Base-by-base conservation (phyloP, 1,140 invertebrate genomes). In the Macrotrachela quadricornifera region DNA sequence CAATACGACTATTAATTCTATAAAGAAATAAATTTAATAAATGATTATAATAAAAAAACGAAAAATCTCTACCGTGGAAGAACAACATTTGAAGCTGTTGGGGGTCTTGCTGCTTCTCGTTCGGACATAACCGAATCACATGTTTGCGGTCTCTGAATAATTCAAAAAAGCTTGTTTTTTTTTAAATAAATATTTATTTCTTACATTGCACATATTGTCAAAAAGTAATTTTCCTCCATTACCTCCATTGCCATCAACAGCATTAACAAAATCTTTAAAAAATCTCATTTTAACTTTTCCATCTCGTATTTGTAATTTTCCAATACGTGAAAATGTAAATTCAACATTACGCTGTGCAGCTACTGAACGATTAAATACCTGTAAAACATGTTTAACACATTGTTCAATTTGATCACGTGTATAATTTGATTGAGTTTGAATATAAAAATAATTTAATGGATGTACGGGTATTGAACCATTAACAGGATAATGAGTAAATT, bases 51-150 rank as follows among this genome's bases (percentile, higher is more conserved):
- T 17, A 13, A 17, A 46, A 10, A 46, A 46, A 10, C n/a, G n/a
- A 49, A 10, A 10, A 15, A 13, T 46, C 51, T 60, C 60, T 61
- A 69, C 67, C 61, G 64, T 54, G 67, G 67, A 52, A 69, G 53
- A 42, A 66, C 49, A 17, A 69, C 45, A 47, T 64, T 66, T 59
- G 47, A 58, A 64, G 18, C 47, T 46, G 49, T 53, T 46, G 52
- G 59, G 43, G 56, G 49, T 57, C 63, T 55, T 6, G 59, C 56
- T 10, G 58, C 48, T 11, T 56, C 17, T 43, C 63, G 46, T 6
- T 65, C 60, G 14, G 68, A 66, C 62, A 70, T 67, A 16, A 70
- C 68, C 37, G 67, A 69, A 57, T 70, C 68, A 12, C 62, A 60
- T 43, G 67, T 70, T 15, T 64, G 66, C 15, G 64, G 62, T 16